Evolutionary conservation across 2,113 vertebrate species (phyloP).

Genomic region (Anoplopoma fimbria): DNA sequence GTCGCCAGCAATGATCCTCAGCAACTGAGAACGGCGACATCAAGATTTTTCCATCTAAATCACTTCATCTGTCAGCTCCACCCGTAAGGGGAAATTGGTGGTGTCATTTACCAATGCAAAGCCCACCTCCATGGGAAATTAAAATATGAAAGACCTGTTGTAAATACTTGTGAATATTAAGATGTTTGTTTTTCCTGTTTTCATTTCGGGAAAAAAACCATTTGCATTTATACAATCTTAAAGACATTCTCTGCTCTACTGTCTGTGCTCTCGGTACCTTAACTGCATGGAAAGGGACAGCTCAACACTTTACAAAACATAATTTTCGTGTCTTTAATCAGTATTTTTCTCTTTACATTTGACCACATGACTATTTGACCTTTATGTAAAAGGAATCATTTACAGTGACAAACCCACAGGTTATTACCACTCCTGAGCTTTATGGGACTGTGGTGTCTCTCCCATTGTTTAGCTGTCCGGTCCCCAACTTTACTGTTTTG

Average conservation of each 20-base stretch:
- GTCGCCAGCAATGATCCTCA: conserved; percentile 78
- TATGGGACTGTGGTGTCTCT: background rate
- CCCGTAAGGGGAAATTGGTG: conserved; percentile 62
- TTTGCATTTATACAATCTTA: conserved; percentile 69
- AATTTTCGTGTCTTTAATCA: background rate
- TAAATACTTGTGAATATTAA: conserved; percentile 66
- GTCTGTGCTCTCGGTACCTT: conserved; percentile 32
- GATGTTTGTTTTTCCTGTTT: conserved; percentile 59
- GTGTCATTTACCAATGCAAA: conserved; percentile 75
- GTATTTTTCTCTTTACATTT: background rate
- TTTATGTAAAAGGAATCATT: background rate
- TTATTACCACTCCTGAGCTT: background rate
- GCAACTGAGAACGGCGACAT: conserved; percentile 69
- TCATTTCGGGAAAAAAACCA: conserved; percentile 62
- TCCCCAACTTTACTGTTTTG: background rate
- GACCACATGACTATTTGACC: background rate
- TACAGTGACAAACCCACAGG: background rate
- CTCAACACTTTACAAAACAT: background rate
- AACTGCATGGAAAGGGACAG: background rate
- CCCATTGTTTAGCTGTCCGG: background rate
- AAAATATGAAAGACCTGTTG: conserved; percentile 77
- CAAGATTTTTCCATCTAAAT: conserved; percentile 79
- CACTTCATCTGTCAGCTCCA: conserved; percentile 81
- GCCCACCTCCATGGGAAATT: conserved; percentile 78
- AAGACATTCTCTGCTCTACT: conserved; percentile 47